phyloP scores from a whole-genome alignment of 2,113 vertebrate species.

The Melanerpes formicivorus region DNA sequence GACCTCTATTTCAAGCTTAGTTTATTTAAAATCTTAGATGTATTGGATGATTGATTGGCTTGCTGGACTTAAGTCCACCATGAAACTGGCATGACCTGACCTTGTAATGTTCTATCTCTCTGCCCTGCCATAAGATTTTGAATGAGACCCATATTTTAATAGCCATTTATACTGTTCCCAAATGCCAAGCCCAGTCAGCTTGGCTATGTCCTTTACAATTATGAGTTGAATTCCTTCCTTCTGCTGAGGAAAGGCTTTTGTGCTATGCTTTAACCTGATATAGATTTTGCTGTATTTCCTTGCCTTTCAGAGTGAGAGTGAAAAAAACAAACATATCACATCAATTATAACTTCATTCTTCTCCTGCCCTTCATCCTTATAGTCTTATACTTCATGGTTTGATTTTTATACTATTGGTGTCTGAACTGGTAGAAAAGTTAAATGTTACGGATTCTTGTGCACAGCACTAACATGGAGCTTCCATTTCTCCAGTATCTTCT shows the following conservation, averaged over 20 bases:
- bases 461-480: neutral
- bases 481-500: neutral
- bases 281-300: constrained; percentile 18
- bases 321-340: neutral
- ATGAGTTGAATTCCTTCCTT: neutral
- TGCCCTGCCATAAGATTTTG: neutral
- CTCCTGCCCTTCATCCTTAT: neutral
- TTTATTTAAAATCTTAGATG: constrained; percentile 40
- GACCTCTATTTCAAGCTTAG: constrained; percentile 30
- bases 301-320: neutral
- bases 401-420: neutral
- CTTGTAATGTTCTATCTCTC: neutral
- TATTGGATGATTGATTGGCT: constrained; percentile 16
- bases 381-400: neutral
- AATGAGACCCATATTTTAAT: constrained; percentile 20
- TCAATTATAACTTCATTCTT: neutral
- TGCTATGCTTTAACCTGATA: neutral
- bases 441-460: neutral
- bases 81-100: constrained; percentile 9
- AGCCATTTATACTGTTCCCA: neutral
- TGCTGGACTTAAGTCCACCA: neutral
- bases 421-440: neutral
- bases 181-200: neutral
- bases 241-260: neutral
- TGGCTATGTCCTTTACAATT: neutral